Evolutionary conservation across 2,113 vertebrate species (phyloP).

Genomic region (Gasterosteus aculeatus): DNA sequence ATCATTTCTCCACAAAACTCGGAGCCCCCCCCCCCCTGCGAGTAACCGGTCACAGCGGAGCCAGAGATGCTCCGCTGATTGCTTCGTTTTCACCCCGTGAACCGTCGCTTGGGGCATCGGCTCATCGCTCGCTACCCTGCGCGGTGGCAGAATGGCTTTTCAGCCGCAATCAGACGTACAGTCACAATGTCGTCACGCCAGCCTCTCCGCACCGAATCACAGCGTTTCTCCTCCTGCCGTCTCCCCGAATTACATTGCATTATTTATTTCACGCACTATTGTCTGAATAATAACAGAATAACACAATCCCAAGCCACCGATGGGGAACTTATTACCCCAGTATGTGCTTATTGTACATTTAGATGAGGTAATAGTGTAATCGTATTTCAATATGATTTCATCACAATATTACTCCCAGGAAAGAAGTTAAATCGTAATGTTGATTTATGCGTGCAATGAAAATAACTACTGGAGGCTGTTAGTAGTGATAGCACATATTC

Average conservation of each 20-base stretch:
- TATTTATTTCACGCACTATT: not conserved
- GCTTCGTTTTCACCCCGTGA: not conserved
- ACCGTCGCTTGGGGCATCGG: no score
- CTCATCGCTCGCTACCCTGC: not conserved
- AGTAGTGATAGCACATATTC: not conserved
- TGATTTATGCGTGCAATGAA: not conserved
- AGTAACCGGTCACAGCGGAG: constrained; percentile 4
- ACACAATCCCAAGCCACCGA: no score
- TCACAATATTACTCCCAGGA: not conserved
- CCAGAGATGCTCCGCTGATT: not conserved
- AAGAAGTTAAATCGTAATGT: not conserved
- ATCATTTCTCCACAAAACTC: constrained; percentile 5
- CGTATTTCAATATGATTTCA: not conserved
- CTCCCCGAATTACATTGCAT: not conserved
- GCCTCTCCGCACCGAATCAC: not conserved
- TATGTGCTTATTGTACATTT: not conserved
- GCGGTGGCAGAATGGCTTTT: constrained; percentile 21
- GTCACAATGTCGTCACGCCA: constrained; percentile 20
- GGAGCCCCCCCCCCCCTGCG: not conserved
- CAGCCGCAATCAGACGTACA: constrained; percentile 23
- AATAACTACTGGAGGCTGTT: not conserved
- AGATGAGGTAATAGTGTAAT: not conserved
- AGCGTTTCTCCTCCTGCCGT: not conserved
- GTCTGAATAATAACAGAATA: not conserved
- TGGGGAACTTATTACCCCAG: no score